Evolutionary conservation across 2,888 invertebrate genomes (phyloP), one percentile per base, ranked within the genome.

Genomic region (Galerucella calmariensis): DNA sequence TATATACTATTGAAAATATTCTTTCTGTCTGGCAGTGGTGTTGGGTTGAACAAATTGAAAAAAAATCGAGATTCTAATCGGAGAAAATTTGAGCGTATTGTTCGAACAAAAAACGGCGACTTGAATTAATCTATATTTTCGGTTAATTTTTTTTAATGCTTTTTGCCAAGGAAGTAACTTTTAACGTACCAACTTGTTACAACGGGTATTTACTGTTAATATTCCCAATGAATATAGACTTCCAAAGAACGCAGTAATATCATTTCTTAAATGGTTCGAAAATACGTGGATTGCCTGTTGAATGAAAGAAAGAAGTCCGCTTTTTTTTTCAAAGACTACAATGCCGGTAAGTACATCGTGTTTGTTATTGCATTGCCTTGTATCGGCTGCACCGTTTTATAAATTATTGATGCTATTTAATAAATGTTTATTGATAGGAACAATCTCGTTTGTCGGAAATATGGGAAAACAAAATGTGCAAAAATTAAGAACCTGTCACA

Each of bases 351-450:
- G 12, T 61, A 61, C 59, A 59, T 24, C 59, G 59, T 61, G 61
- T 61, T 61, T 27, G 35, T 35, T 61, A 61, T 35, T 11, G 35
- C 61, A 35, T 61, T 61, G 61, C 35, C 61, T 61, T n/a, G 61
- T 35, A 61, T 61, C 61, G 61, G n/a, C 35, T 35, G 35, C 12
- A 61, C 3, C 61, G n/a, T 27, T 61, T 61, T 35, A 61, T 61
- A 61, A 61, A 61, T 61, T 35, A 35, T 61, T 61, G n/a, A 61
- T 61, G 61, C 35, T 12, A 61, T 61, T 14, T 35, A 35, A 61
- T 61, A 35, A 11, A 35, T 53, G 16, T 53, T 53, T 53, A 53
- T n/a, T 53, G 53, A 16, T 16, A 16, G 14, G 53, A 53, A 53
- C 53, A 16, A 53, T 48, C 14, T 12, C 48, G 12, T 48, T 48